Conservation (phyloP, 64 coral and sea anemone species). For the Hydrozoanthus tunicans region DNA sequence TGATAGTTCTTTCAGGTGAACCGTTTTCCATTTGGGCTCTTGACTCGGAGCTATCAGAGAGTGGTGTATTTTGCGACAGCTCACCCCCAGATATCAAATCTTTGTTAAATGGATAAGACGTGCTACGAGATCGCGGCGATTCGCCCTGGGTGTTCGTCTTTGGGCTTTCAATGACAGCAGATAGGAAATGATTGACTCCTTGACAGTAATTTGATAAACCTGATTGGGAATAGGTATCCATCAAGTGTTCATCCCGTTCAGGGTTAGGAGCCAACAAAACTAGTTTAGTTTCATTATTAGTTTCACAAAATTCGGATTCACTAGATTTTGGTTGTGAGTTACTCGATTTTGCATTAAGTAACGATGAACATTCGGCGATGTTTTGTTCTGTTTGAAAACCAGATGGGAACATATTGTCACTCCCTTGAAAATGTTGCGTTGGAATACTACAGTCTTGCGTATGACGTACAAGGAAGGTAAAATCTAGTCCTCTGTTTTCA, state of each 20-base stretch:
- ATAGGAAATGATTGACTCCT: not conserved
- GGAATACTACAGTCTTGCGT: not conserved
- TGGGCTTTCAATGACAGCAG: not conserved
- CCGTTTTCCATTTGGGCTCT: too few species aligned
- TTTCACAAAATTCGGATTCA: not conserved
- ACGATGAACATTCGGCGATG: not conserved
- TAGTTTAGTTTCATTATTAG: not conserved
- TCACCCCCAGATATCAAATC: too few species aligned
- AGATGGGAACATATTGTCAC: not conserved
- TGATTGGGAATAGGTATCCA: not conserved
- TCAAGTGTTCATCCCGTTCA: not conserved
- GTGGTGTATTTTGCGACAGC: too few species aligned
- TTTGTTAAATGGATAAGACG: too few species aligned
- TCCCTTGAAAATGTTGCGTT: not conserved
- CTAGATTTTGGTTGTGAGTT: not conserved
- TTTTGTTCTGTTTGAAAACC: not conserved
- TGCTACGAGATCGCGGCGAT: not conserved
- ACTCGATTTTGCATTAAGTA: not conserved
- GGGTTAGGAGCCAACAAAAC: not conserved
- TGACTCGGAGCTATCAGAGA: too few species aligned
- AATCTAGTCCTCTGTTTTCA: conserved; percentile 9
- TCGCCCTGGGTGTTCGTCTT: not conserved
- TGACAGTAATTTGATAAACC: not conserved
- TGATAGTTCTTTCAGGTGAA: too few species aligned
- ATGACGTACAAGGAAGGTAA: conserved; percentile 7